Conservation (phyloP, 2,888 invertebrate species). For the Eristalinus sepulchralis region DNA sequence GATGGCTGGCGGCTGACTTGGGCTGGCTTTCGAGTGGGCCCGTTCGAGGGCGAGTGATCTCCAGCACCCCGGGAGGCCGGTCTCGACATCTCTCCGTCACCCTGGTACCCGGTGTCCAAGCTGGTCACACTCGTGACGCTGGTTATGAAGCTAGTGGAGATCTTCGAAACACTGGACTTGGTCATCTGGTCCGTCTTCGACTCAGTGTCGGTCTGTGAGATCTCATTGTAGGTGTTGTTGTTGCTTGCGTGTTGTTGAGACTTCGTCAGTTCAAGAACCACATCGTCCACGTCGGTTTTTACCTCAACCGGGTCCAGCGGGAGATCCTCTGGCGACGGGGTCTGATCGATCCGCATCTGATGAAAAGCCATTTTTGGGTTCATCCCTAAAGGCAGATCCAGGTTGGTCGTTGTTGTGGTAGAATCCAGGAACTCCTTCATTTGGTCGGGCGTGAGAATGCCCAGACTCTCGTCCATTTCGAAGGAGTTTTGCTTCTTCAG, state of each 20-base stretch:
- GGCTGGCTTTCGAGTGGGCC: slow-evolving; percentile 78
- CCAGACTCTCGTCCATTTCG: slow-evolving; percentile 90
- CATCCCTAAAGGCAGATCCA: slow-evolving; percentile 81
- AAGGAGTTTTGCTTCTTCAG: slow-evolving; percentile 88
- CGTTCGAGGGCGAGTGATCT: slow-evolving; percentile 86
- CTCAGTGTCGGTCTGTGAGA: slow-evolving; percentile 83
- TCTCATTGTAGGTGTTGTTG: slow-evolving; percentile 80
- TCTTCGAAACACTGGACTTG: slow-evolving; percentile 85
- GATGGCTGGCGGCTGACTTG: slow-evolving; percentile 81
- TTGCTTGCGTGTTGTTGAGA: slow-evolving; percentile 59
- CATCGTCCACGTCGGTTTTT: slow-evolving; percentile 83
- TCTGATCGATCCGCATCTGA: slow-evolving; percentile 86
- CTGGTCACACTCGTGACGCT: slow-evolving; percentile 95
- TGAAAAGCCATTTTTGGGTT: slow-evolving; percentile 79
- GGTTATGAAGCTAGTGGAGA: slow-evolving; percentile 90
- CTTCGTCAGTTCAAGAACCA: slow-evolving; percentile 79
- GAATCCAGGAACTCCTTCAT: slow-evolving; percentile 89
- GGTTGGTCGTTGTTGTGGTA: slow-evolving; percentile 84
- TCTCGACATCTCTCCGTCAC: slow-evolving; percentile 94
- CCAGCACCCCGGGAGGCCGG: slow-evolving; percentile 90
- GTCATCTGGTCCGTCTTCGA: slow-evolving; percentile 83
- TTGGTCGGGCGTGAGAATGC: slow-evolving; percentile 93
- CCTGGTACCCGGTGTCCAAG: slow-evolving; percentile 96
- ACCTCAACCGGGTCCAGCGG: slow-evolving; percentile 89
- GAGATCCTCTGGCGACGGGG: slow-evolving; percentile 92